Evolutionary conservation across 1,140 invertebrate genomes (phyloP).

Genomic region (Mamestra configurata): DNA sequence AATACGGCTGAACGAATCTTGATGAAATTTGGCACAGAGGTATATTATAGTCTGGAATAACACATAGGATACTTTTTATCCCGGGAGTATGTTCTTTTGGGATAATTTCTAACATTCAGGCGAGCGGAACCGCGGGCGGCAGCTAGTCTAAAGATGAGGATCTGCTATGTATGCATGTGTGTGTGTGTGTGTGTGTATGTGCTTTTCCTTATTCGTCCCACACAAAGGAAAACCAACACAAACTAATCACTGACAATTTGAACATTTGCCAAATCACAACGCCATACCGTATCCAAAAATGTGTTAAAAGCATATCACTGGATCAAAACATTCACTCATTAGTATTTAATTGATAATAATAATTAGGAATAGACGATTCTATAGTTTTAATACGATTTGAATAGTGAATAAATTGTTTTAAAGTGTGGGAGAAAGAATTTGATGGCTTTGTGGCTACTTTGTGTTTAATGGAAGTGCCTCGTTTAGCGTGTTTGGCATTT

Average conservation of each 20-base stretch:
- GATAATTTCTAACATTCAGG: too few species aligned
- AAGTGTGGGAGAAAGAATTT: background rate
- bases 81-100: too few species aligned
- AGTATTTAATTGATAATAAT: slow-evolving; percentile 37
- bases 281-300: background rate
- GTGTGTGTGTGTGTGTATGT: too few species aligned
- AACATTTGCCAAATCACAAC: slow-evolving; percentile 36
- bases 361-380: slow-evolving; percentile 4
- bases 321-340: slow-evolving; percentile 11
- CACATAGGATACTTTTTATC: too few species aligned
- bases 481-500: slow-evolving; percentile 22
- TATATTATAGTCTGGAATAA: too few species aligned
- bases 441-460: background rate
- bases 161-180: too few species aligned
- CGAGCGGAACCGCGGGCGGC: too few species aligned
- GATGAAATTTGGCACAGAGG: too few species aligned
- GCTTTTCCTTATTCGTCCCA: too few species aligned
- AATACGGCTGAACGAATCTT: too few species aligned
- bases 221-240: background rate
- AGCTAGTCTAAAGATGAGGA: too few species aligned
- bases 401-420: slow-evolving; percentile 15
- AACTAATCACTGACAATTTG: slow-evolving; percentile 2
- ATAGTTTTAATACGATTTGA: background rate
- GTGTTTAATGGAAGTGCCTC: background rate
- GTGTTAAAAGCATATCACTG: slow-evolving; percentile 33